Evolutionary conservation across 1,140 invertebrate species (phyloP).

Genomic region (Drosophila navojoa): DNA sequence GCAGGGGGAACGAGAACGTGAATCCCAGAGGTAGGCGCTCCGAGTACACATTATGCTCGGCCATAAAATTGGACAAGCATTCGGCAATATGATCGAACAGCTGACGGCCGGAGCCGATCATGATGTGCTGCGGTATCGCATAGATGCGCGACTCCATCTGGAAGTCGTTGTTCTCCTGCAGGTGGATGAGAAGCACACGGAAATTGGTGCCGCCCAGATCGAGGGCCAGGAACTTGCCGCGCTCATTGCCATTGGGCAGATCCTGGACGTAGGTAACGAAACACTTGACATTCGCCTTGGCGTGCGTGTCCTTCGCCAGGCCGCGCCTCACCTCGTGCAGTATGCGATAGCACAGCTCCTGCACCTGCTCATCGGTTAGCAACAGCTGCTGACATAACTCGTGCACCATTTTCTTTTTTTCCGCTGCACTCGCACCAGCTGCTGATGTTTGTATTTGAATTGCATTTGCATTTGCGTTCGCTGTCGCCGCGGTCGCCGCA

Average conservation of each 20-base stretch:
- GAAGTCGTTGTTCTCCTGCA: constrained; percentile 92
- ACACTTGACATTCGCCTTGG: constrained; percentile 91
- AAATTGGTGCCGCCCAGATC: constrained; percentile 99
- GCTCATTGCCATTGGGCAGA: constrained; percentile 97
- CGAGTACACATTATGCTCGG: constrained; percentile 90
- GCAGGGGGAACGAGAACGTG: constrained; percentile 99
- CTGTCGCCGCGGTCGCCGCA: constrained; percentile 30
- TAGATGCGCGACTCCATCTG: constrained; percentile 99
- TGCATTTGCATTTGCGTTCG: constrained; percentile 42
- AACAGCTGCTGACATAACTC: constrained; percentile 94
- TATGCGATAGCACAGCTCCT: constrained; percentile 91
- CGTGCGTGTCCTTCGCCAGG: constrained; percentile 91
- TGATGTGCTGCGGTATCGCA: constrained; percentile 96
- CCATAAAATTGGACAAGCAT: constrained; percentile 97
- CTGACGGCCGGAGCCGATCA: constrained; percentile 94
- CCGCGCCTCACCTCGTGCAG: constrained; percentile 92
- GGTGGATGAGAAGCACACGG: constrained; percentile 96
- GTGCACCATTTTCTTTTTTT: constrained; percentile 88
- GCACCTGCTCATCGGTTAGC: constrained; percentile 91
- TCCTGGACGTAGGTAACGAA: constrained; percentile 98
- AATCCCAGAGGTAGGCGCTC: constrained; percentile 97
- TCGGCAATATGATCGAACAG: constrained; percentile 99
- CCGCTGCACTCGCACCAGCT: constrained; percentile 68
- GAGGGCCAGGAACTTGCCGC: constrained; percentile 97
- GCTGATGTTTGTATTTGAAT: constrained; percentile 50